These are phyloP conservation scores for Myiothlypis coronata DNA, from an alignment of 2,797 vertebrate genomes.

Conservation along the genomic window DNA sequence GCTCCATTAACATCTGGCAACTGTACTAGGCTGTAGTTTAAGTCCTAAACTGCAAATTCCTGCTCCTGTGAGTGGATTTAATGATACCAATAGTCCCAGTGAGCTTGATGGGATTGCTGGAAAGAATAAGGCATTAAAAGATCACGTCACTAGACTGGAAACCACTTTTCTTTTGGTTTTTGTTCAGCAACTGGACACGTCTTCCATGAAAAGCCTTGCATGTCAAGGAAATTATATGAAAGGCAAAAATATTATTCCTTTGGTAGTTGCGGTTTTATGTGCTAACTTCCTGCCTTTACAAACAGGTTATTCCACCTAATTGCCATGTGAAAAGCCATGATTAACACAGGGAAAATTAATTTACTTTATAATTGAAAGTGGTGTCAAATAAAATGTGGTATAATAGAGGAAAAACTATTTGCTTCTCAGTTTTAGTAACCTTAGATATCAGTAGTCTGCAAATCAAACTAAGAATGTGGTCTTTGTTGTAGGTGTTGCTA, in stretches of 20 bases:
- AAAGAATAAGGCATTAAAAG: slow-evolving; percentile 14
- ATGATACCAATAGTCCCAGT: not conserved
- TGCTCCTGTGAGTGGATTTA: not conserved
- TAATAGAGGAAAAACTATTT: not conserved
- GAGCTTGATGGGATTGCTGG: not conserved
- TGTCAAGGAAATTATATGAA: not conserved
- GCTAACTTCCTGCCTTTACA: not conserved
- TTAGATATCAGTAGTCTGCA: not conserved
- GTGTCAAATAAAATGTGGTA: not conserved
- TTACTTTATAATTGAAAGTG: not conserved
- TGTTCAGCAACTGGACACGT: not conserved
- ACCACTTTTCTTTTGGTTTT: not conserved
- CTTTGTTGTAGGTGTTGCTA: not conserved
- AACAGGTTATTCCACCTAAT: not conserved
- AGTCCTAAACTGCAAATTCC: not conserved
- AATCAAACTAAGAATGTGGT: not conserved
- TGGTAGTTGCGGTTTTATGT: slow-evolving; percentile 6
- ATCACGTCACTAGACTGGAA: not conserved
- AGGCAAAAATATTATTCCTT: slow-evolving; percentile 21
- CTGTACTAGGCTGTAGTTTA: not conserved
- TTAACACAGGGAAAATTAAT: slow-evolving; percentile 11
- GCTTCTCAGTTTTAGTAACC: slow-evolving; percentile 11
- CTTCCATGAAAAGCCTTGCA: not conserved
- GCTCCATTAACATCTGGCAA: slow-evolving; percentile 5
- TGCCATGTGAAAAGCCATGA: not conserved